Percentiles rank a stretch among this genome's conserved stretches.
phyloP scores from a whole-genome alignment of 2,113 vertebrate species.

The Cochlearius cochlearius region DNA sequence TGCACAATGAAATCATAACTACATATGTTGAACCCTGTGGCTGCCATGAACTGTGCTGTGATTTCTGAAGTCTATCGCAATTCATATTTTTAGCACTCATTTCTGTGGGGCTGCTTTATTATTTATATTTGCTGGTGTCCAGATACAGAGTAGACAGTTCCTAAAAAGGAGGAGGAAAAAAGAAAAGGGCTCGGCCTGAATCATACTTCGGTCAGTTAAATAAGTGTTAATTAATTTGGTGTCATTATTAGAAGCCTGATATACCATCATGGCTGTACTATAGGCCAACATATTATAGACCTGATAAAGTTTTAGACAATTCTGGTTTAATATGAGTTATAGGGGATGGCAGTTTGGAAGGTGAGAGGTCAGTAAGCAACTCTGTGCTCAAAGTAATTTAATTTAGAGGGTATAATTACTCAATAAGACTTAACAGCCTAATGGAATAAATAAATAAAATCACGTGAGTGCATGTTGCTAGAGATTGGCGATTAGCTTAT shows the following conservation, averaged over 20 bases:
- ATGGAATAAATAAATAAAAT: background rate
- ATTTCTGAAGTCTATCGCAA: background rate
- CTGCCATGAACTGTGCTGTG: background rate
- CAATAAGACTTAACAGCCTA: background rate
- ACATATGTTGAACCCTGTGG: background rate
- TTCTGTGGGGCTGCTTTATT: background rate
- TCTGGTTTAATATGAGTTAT: background rate
- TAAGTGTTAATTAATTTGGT: background rate
- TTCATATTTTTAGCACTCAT: background rate
- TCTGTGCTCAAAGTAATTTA: background rate
- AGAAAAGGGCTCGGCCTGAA: fast-evolving
- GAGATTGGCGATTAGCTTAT: background rate
- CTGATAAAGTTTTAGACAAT: background rate
- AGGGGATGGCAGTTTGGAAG: background rate
- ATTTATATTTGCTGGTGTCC: background rate
- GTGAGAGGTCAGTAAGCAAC: background rate
- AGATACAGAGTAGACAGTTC: background rate
- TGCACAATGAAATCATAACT: background rate
- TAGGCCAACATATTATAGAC: background rate
- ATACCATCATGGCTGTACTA: background rate
- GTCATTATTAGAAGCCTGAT: background rate
- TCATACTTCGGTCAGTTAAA: background rate
- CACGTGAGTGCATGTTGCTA: background rate
- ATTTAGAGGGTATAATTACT: background rate
- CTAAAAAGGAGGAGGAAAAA: background rate